phyloP scores from a whole-genome alignment of 2,888 invertebrate genomes.

The Perizoma flavofasciatum region DNA sequence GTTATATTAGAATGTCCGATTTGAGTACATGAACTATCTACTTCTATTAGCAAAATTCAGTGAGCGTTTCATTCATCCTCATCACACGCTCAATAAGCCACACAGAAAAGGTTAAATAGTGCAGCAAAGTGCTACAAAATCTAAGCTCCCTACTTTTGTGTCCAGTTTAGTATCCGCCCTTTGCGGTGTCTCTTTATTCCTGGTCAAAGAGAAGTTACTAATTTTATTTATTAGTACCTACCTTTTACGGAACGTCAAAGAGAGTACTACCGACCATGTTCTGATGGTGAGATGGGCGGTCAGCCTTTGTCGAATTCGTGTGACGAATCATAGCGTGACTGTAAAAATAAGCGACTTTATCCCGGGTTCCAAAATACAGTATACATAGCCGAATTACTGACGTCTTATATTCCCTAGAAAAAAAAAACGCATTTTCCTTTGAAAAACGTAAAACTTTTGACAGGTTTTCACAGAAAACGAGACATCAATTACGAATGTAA shows the following conservation, averaged over 20 bases:
- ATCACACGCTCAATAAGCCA: slow-evolving; percentile 58
- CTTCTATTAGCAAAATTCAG: background rate
- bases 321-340: slow-evolving; percentile 49
- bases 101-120: slow-evolving; percentile 45
- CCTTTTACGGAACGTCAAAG: slow-evolving; percentile 70
- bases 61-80: slow-evolving; percentile 40
- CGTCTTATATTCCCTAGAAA: too few species aligned
- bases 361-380: too few species aligned
- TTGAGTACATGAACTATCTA: too few species aligned
- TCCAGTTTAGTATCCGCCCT: slow-evolving; percentile 48
- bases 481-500: too few species aligned
- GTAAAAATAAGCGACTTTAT: too few species aligned
- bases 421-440: too few species aligned
- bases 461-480: too few species aligned
- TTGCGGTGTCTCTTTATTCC: slow-evolving; percentile 54
- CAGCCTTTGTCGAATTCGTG: slow-evolving; percentile 52
- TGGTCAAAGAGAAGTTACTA: slow-evolving; percentile 60
- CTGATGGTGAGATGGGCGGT: slow-evolving; percentile 54
- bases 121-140: slow-evolving; percentile 13
- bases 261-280: slow-evolving; percentile 57
- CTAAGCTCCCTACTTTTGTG: slow-evolving; percentile 9
- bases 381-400: too few species aligned
- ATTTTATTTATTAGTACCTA: slow-evolving; percentile 76
- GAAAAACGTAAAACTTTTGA: too few species aligned
- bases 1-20: too few species aligned